Conservation (phyloP, 30 jellyfish, hydroid and myxozoan species). For the Hydra vulgaris region DNA sequence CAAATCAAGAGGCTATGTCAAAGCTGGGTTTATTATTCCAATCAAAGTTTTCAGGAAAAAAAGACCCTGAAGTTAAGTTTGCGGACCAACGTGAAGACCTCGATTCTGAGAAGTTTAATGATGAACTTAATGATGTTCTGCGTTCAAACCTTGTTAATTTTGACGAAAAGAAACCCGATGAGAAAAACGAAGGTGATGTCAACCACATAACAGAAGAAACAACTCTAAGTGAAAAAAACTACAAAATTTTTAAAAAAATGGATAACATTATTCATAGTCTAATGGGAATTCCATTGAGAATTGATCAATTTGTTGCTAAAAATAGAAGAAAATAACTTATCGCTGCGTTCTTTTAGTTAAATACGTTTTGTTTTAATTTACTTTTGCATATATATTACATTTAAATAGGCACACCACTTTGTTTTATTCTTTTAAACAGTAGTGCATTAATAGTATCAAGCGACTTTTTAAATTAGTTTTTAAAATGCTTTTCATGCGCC, state of each 20-base stretch:
- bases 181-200: not conserved
- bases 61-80: not conserved
- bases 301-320: not conserved
- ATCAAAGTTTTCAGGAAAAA: not conserved
- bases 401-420: too few relatives aligned
- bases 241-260: not conserved
- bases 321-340: not conserved
- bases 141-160: not conserved
- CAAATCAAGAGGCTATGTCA: not conserved
- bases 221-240: too few relatives aligned
- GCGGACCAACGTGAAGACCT: not conserved
- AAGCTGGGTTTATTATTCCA: not conserved
- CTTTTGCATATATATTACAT: too few relatives aligned
- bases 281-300: not conserved
- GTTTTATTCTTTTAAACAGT: too few relatives aligned
- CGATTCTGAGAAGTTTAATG: not conserved
- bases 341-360: not conserved
- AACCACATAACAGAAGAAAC: not conserved
- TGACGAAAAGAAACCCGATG: not conserved
- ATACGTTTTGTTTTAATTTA: too few relatives aligned
- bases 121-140: not conserved
- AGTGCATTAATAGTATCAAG: too few relatives aligned
- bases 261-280: not conserved
- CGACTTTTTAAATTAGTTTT: too few relatives aligned
- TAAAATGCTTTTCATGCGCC: too few relatives aligned